Evolutionary conservation across 1,140 invertebrate species (phyloP).

Genomic region (Drosophila nasuta): DNA sequence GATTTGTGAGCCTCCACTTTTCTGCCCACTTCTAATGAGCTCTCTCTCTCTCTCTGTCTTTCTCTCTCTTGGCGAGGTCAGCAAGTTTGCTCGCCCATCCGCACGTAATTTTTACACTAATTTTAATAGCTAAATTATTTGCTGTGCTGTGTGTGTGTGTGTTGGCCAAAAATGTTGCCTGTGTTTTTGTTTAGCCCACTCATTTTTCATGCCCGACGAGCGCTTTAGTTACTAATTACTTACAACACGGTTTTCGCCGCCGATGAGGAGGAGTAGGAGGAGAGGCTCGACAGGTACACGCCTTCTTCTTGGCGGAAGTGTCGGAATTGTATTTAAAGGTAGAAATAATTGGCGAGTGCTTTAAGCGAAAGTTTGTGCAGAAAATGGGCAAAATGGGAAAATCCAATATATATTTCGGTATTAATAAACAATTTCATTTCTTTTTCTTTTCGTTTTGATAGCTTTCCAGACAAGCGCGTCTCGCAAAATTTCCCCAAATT

Average conservation of each 20-base stretch:
- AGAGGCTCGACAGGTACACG: not conserved
- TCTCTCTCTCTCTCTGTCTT: not conserved
- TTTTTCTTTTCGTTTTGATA: not conserved
- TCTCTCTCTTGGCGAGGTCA: conserved; percentile 39
- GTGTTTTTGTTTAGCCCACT: conserved; percentile 22
- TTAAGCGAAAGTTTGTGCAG: not conserved
- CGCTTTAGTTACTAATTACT: conserved; percentile 41
- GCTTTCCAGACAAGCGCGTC: not conserved
- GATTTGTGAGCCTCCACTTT: conserved; percentile 35
- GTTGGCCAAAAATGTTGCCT: conserved; percentile 40
- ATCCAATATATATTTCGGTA: not conserved
- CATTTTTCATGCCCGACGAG: conserved; percentile 42
- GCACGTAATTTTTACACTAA: conserved; percentile 68
- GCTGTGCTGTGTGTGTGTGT: conserved; percentile 29
- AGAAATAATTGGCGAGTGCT: not conserved
- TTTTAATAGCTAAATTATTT: conserved; percentile 71
- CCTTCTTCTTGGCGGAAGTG: not conserved
- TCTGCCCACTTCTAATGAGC: not conserved
- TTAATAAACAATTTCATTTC: not conserved
- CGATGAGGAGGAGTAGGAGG: not conserved
- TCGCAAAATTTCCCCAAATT: not conserved
- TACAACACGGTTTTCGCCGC: conserved; percentile 1
- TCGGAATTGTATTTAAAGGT: conserved; percentile 8
- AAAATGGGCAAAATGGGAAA: not conserved
- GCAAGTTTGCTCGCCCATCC: conserved; percentile 49